Evolutionary conservation across 2,113 vertebrate species (phyloP).

Genomic region (Platanista minor): DNA sequence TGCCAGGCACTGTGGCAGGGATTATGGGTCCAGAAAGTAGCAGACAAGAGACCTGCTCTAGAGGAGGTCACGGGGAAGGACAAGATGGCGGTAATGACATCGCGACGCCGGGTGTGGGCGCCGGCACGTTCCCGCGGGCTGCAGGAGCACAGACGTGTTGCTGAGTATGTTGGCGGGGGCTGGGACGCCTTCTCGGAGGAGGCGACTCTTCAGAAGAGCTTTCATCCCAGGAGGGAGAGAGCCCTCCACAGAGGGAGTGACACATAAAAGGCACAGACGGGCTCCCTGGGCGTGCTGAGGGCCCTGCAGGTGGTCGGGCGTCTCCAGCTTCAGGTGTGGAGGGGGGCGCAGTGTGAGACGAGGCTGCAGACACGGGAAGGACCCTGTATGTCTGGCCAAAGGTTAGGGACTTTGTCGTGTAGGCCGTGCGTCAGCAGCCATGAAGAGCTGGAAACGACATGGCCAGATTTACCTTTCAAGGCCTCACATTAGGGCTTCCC

Average conservation of each 20-base stretch:
- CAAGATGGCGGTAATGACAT: fast-evolving
- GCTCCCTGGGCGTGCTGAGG: not conserved
- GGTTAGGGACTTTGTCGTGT: not conserved
- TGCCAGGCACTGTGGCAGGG: not conserved
- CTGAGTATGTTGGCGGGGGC: not conserved
- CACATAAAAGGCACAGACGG: not conserved
- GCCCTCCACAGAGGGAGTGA: not conserved
- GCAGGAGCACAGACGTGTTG: not conserved
- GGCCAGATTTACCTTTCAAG: not conserved
- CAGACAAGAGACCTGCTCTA: not conserved
- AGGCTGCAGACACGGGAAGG: not conserved
- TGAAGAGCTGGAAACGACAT: not conserved
- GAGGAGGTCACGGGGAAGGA: not conserved
- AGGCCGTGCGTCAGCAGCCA: not conserved
- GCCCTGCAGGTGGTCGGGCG: not conserved
- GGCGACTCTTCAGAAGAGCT: not conserved
- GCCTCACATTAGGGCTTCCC: no score
- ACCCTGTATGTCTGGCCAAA: not conserved
- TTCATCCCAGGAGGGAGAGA: not conserved
- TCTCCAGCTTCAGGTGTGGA: not conserved
- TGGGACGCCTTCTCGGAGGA: not conserved
- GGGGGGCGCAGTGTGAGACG: fast-evolving
- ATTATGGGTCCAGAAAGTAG: not conserved
- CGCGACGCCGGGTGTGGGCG: fast-evolving
- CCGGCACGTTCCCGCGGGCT: fast-evolving